Base-by-base conservation (phyloP, 2,888 invertebrate genomes). In the Parnassius orleans region DNA sequence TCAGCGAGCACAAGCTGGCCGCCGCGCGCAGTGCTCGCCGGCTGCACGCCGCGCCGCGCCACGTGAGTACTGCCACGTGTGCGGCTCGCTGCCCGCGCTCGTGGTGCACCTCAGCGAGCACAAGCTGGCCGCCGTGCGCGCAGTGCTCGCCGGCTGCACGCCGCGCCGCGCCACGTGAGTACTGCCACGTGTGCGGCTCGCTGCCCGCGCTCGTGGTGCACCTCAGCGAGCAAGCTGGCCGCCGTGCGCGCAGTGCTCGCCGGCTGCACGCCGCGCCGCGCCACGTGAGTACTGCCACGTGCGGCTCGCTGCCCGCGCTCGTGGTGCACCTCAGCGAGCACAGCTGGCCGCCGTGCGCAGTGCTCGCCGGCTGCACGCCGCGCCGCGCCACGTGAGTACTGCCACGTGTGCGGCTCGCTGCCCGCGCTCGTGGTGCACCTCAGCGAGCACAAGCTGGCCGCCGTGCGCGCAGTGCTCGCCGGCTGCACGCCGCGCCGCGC, bases 351-450 rank as follows among this genome's bases (percentile, higher is more conserved):
- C 33, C 5, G 33, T 33, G 5, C 33, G 7, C 33, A 33, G 33
- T 33, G 33, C 33, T 33, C 33, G 33, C 33, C 33, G 7, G 33
- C 33, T 33, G 33, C 33, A 7, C 33, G 33, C 33, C 33, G 33
- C 33, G 33, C 33, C 33, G 33, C 33, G 33, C 33, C 3, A 50
- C 93, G 96, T 89, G 93, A 97, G 71, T 96, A 97, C 83, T 92
- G 97, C 60, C 93, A 98, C 68, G 93, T 96, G 50, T 94, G 95
- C 68, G 98, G 97, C 54, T 96, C 96, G 67, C 92, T 98, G 70
- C 98, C 98, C 0, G 95, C 96, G 81, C 92, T 98, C 15, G 95
- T 97, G 44, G 96, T 96, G 57, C 98, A 98, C 84, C 93, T 98
- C 53, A 98, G 97, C 87, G 98, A 98, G 82, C 95, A 95, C 73